phyloP scores from a whole-genome alignment of 2,113 vertebrate genomes.

The Halcyon senegalensis region DNA sequence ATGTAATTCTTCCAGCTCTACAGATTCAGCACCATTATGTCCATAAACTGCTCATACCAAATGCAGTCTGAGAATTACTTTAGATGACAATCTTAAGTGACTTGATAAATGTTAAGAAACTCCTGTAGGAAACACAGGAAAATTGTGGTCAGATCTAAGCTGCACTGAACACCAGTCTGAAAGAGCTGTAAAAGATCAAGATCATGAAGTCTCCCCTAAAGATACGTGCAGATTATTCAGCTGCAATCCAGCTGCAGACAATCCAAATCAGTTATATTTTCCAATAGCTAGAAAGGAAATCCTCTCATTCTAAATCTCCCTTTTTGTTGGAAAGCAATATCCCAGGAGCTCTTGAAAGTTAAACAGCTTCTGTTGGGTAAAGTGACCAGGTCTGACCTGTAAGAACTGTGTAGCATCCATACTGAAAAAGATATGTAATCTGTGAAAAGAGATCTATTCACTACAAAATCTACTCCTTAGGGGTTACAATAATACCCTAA shows the following conservation, averaged over 20 bases:
- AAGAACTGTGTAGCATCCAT: not conserved
- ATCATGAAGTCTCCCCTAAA: not conserved
- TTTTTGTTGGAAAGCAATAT: not conserved
- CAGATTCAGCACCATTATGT: not conserved
- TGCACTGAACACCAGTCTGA: not conserved
- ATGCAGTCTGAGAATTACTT: not conserved
- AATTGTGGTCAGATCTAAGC: not conserved
- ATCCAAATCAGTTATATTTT: not conserved
- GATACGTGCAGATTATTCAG: not conserved
- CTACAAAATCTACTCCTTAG: not conserved
- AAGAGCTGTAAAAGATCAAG: not conserved
- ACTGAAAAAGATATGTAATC: not conserved
- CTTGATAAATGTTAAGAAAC: not conserved
- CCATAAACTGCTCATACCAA: not conserved
- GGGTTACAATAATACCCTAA: not conserved
- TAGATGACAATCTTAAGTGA: not conserved
- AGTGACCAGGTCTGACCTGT: not conserved
- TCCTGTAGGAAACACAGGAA: not conserved
- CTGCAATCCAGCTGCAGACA: not conserved
- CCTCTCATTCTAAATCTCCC: not conserved
- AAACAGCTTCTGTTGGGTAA: not conserved
- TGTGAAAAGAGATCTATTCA: not conserved
- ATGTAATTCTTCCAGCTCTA: not conserved
- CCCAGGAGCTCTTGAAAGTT: not conserved
- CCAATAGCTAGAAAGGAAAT: not conserved